These are phyloP conservation scores for Balanococcus diminutus DNA, from an alignment of 2,888 invertebrate genomes.

Conservation along the genomic window DNA sequence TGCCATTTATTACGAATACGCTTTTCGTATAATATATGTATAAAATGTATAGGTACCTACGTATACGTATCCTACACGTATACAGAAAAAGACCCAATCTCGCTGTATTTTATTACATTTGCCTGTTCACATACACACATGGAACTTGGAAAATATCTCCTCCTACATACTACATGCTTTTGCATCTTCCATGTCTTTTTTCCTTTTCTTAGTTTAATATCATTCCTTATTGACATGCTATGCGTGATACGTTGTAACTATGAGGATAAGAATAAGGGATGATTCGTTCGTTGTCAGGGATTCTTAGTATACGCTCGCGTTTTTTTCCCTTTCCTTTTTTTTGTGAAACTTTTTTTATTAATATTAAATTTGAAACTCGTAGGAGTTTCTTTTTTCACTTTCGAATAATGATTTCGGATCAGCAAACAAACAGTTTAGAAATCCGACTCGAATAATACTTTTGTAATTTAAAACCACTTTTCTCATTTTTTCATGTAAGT, in stretches of 20 bases:
- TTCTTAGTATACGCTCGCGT: conserved; percentile 18
- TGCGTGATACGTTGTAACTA: conserved; percentile 54
- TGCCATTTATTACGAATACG: conserved; percentile 39
- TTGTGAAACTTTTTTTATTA: background rate
- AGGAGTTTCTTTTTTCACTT: background rate
- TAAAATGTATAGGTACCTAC: background rate
- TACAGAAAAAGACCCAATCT: conserved; percentile 49
- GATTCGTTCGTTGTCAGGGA: conserved; percentile 50
- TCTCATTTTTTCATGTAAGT: background rate
- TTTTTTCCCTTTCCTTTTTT: background rate
- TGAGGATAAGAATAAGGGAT: conserved; percentile 53
- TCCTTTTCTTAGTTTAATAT: conserved; percentile 48
- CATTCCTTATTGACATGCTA: conserved; percentile 55
- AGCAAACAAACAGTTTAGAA: background rate
- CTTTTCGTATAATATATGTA: background rate
- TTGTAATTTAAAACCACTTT: background rate
- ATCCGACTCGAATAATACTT: background rate
- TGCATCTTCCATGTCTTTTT: conserved; percentile 47
- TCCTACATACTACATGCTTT: conserved; percentile 45
- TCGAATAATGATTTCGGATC: background rate
- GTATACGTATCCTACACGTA: background rate
- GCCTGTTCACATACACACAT: conserved; percentile 47
- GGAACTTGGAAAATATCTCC: background rate
- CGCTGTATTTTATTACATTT: conserved; percentile 53
- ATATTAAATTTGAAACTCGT: conserved; percentile 20